Base-by-base conservation (phyloP, 2,888 invertebrate species). In the Poecilus cupreus region DNA sequence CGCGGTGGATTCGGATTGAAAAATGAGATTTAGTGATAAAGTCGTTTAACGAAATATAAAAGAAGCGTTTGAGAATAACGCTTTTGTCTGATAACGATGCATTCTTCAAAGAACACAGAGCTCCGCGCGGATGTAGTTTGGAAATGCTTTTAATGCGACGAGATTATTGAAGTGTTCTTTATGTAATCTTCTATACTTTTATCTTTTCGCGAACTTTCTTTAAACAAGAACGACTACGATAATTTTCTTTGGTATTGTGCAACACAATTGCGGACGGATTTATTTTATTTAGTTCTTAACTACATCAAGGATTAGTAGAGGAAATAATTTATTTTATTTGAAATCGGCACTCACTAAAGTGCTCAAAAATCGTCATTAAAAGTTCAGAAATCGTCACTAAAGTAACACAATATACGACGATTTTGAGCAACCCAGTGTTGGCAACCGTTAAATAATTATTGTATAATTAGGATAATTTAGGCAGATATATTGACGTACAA, bases 71-170 rank as follows among this genome's bases (percentile, higher is more conserved):
- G 37, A 37, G 37, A 68, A 68, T 16, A 37, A 68, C 16, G 64
- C 64, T 51, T 64, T 68, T 68, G 64, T 68, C 18, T 68, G 64
- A 68, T 68, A 68, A 68, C 64, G 64, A 68, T 68, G 64, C 64
- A 68, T 32, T 32, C 11, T 32, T 68, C 64, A 68, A 68, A 68
- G 64, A 51, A 51, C 16, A 37, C 37, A 68, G 37, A 68, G 64
- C 60, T n/a, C 13, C 13, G n/a, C 18, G 54, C 18, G 13, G 64
- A 68, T 39, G 64, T 68, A 68, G 64, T 68, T 68, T 68, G 64
- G 16, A 32, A 68, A 68, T 32, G 32, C 32, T 32, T 68, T 39
- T 68, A 68, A 68, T 68, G 64, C 37, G 8, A 11, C 64, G 8
- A 37, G 64, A 68, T 68, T 68, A 68, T 68, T 68, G 20, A 37